phyloP scores from a whole-genome alignment of 2,113 vertebrate genomes.

The Lichenostomus cassidix region DNA sequence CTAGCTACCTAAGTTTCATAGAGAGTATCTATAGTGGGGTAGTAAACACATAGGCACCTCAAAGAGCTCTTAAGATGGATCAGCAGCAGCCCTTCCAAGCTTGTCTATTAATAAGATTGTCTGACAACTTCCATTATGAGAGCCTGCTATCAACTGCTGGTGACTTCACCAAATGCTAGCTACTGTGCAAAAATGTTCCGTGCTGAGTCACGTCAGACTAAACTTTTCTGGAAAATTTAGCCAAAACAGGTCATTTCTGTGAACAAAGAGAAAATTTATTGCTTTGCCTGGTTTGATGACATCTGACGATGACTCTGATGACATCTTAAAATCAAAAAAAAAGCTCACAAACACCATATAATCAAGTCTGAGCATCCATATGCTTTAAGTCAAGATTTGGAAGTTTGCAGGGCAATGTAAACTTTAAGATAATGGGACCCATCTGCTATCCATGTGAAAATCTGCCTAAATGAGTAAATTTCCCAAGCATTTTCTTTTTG shows the following conservation, averaged over 20 bases:
- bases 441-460: background rate
- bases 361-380: background rate
- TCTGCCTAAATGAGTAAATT: background rate
- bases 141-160: background rate
- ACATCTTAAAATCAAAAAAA: background rate
- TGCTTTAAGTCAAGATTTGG: background rate
- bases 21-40: background rate
- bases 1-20: background rate
- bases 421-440: background rate
- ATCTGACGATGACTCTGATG: background rate
- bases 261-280: background rate
- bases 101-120: background rate
- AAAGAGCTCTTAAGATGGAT: background rate
- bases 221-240: background rate
- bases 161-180: background rate
- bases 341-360: background rate
- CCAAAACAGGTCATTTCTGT: background rate
- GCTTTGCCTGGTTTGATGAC: background rate
- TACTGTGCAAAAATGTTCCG: background rate
- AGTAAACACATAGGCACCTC: background rate
- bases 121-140: background rate
- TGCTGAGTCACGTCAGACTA: background rate
- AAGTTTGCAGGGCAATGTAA: background rate
- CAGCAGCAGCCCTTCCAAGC: background rate
- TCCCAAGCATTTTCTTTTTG: background rate